Base-by-base conservation (phyloP, 2,113 vertebrate species). In the Corvus hawaiiensis region DNA sequence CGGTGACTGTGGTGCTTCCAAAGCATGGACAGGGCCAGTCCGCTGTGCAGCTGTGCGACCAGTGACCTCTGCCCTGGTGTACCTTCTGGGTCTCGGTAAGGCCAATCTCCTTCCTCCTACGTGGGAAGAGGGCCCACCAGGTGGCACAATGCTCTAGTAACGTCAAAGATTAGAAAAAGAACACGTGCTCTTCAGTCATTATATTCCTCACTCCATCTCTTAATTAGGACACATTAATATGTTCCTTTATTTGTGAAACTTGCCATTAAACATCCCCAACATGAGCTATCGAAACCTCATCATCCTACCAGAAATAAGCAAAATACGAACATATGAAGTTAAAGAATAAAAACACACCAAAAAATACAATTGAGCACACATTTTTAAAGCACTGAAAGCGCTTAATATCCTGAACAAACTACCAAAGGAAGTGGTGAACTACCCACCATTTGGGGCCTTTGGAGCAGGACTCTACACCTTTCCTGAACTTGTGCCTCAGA, bases 321-420 rank as follows among this genome's bases (percentile, higher is more conserved):
- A 86, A 84, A 81, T 62, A 67, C 3, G 11, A 91, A 63, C 11
- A 2, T 3, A 3, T 26, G 16, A 84, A 84, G 52, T 18, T 44
- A 92, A 90, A 67, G 8, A 84, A 66, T 33, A 75, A 41, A 90
- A 89, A 26, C 9, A 67, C 14, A 39, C 78, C 68, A 73, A 6
- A n/a, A 87, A 89, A 37, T 41, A 82, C 11, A 68, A 27, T 37
- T 55, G 87, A 44, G 12, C 20, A 69, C 16, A 24, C 4, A 59
- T 77, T 88, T 94, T 74, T 27, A 64, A 77, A 64, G 37, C 7
- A 69, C 23, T 39, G 41, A 22, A 79, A 80, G 15, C 41, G 26
- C 26, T 55, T 83, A 59, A 78, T 41, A 44, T 63, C 59, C 86
- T 90, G 87, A 96, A 81, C 24, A 88, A 95, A 64, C 48, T 67